phyloP scores from a whole-genome alignment of 2,113 vertebrate species.

The Micronycteris hirsuta region DNA sequence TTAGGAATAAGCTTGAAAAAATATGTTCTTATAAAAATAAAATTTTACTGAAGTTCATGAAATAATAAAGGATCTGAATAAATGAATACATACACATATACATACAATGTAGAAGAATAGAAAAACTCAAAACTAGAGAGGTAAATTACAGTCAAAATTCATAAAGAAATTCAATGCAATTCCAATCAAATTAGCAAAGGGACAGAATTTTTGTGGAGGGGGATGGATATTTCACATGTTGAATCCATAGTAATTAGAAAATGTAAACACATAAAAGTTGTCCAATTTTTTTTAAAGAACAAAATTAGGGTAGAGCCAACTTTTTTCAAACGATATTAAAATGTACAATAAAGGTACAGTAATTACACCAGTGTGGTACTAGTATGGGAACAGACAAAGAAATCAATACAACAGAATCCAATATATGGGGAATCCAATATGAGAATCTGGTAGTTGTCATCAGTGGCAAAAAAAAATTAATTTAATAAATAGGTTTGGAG shows the following conservation, averaged over 20 bases:
- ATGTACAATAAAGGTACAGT: background rate
- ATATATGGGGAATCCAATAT: background rate
- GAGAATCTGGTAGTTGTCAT: background rate
- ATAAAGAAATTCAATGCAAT: background rate
- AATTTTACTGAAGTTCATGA: background rate
- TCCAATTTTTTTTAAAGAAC: background rate
- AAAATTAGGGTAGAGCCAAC: background rate
- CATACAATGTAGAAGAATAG: background rate
- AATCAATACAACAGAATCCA: background rate
- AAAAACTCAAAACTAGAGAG: background rate
- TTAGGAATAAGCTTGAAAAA: background rate
- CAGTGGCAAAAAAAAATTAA: background rate
- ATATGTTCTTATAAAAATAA: background rate
- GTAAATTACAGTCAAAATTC: background rate
- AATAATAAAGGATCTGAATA: background rate
- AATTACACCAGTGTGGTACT: background rate
- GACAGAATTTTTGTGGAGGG: background rate
- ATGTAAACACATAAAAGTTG: constrained; percentile 1
- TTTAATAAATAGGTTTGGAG: background rate
- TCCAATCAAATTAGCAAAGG: background rate
- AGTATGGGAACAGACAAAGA: background rate
- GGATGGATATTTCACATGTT: background rate
- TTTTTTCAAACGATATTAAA: background rate
- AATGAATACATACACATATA: background rate
- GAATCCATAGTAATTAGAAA: background rate